Base-by-base conservation (phyloP, 2,888 invertebrate genomes). In the Holacanthella duospinosa region DNA sequence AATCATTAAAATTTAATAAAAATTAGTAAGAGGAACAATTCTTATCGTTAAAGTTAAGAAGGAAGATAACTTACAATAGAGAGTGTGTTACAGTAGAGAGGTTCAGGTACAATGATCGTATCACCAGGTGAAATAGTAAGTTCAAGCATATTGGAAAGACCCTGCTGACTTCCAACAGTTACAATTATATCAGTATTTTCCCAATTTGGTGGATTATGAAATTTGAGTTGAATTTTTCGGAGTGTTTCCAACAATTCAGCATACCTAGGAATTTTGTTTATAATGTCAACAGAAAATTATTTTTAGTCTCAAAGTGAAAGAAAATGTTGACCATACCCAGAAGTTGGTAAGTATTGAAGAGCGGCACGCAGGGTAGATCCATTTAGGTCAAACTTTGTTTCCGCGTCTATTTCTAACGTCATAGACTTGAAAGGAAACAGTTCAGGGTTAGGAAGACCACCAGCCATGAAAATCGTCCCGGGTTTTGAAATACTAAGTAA, bases 141-240 rank as follows among this genome's bases (percentile, higher is more conserved):
- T 72, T 89, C 88, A 48, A 88, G 80, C 55, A 85, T 81, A 77
- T 86, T 86, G 77, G 85, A 85, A 64, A 89, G 82, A 4, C 86
- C 89, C 75, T 89, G 88, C 76, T 88, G 89, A 27, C 86, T 84
- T 1, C 89, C 90, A 69, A 84, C 83, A 2, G 87, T 87, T 28
- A 89, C 79, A 43, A 87, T 76, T 1, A 88, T 75, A 16, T 77
- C 75, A 9, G 66, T 66, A 2, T 81, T 78, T 1, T 82, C 77
- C 81, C 83, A 80, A 3, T 81, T 76, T 0, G 87, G 87, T 0
- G 87, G 86, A 0, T 82, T 79, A 74, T 89, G 89, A 16, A 83
- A 76, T 57, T 79, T 77, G 56, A 80, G 76, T 73, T 86, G 86
- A 74, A 87, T 82, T 54, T 82, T 80, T 66, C 83, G 82, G 12